Evolutionary conservation across 2,797 vertebrate species (phyloP), one percentile per base, ranked within the genome.

Genomic region (Delichon dasypus): DNA sequence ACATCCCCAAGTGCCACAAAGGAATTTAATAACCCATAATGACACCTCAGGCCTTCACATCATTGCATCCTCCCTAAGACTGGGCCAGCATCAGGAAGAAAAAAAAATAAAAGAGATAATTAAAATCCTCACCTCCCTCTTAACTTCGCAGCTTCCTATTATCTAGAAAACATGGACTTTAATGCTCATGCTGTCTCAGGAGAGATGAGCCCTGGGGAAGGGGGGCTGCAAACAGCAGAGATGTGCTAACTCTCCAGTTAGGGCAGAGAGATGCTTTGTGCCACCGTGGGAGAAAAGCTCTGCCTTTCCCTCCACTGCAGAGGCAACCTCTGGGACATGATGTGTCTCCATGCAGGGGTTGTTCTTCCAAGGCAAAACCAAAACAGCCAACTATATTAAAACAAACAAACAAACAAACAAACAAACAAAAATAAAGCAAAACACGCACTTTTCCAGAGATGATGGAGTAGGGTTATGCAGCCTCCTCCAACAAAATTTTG

Each of bases 21-120:
- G 74, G 84, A 95, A 79, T 97, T 97, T 97, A 97, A 97, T 96
- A 96, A 95, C 94, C 94, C 92, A 97, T 97, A 97, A 97, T 97
- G 95, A 97, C 87, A 93, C 75, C 92, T 94, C 94, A 90, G 60
- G 48, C 40, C 58, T 94, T 60, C 78, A 53, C 34, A 7, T 96
- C 95, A 88, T 45, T 90, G 85, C 86, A 81, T 84, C 51, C 54
- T 95, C 67, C 45, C 58, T 79, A 72, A 62, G 75, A 81, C 79
- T 64, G 80, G 72, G 77, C n/a, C 47, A 90, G 68, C 13, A 22
- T 26, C 30, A 77, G 45, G 42, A 90, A 7, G 2, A 2, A n/a
- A 60, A 74, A 79, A 89, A 66, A 48, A 58, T 6, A 86, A 61
- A 58, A 77, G 81, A 75, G 29, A 58, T 81, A 95, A 96, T 97